A percentile compares a stretch with the other conserved stretches of the same genome.
Evolutionary conservation across 2,797 vertebrate species (phyloP).

Genomic region (Heliangelus exortis): DNA sequence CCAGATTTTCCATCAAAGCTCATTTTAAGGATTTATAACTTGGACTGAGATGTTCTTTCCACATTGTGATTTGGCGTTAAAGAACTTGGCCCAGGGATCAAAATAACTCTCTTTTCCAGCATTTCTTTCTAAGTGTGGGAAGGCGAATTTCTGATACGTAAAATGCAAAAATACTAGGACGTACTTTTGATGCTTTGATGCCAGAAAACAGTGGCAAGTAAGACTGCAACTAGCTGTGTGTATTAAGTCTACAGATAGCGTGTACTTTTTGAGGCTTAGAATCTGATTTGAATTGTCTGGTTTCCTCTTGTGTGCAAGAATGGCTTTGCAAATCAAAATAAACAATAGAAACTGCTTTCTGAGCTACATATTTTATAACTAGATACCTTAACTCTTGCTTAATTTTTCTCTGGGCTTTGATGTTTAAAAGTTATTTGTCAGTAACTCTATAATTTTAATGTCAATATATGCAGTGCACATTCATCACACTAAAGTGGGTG

Average conservation of each 20-base stretch:
- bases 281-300: neutral
- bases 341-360: conserved; percentile 7
- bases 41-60: conserved; percentile 52
- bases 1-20: conserved; percentile 64
- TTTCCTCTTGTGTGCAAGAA: conserved; percentile 13
- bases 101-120: conserved; percentile 47
- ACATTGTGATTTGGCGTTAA: conserved; percentile 50
- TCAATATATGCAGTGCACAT: neutral
- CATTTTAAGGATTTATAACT: conserved; percentile 60
- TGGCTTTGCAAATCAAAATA: conserved; percentile 7
- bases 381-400: neutral
- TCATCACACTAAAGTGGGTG: neutral
- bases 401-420: neutral
- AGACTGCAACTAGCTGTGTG: neutral
- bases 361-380: neutral
- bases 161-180: conserved; percentile 13
- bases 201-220: conserved; percentile 8
- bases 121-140: conserved; percentile 25
- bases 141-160: conserved; percentile 38
- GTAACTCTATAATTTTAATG: neutral
- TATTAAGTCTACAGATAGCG: neutral
- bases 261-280: neutral
- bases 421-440: neutral
- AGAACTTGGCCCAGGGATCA: conserved; percentile 57
- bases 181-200: neutral